Conservation (phyloP, 2,888 invertebrate species). For the Agriotes lineatus region DNA sequence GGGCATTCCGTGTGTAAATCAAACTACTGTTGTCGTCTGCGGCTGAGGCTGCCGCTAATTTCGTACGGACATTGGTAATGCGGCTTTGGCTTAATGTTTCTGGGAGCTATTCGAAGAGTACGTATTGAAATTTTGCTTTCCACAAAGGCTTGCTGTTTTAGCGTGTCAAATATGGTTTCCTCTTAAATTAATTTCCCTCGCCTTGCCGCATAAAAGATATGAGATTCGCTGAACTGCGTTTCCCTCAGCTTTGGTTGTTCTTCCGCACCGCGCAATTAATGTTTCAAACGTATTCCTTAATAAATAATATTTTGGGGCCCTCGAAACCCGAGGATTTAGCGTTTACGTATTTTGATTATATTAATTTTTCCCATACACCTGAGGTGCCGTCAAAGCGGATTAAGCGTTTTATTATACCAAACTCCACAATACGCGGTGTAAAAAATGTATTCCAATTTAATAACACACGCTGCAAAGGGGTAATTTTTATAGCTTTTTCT, state of each 20-base stretch:
- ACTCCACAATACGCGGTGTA: background rate
- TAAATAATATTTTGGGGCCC: background rate
- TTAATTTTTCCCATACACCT: background rate
- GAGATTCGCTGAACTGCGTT: conserved; percentile 19
- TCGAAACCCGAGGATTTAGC: background rate
- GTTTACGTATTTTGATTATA: conserved; percentile 3
- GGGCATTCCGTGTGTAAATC: background rate
- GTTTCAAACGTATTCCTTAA: conserved; percentile 12
- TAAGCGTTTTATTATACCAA: background rate
- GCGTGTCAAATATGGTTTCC: background rate
- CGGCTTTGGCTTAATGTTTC: too few species aligned
- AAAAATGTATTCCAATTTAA: background rate
- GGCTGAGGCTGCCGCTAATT: too few species aligned
- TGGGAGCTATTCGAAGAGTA: too few species aligned
- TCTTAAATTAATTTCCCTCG: conserved; percentile 11
- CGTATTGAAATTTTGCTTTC: too few species aligned
- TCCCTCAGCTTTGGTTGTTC: conserved; percentile 1
- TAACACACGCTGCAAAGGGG: too few species aligned
- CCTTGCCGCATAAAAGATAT: background rate
- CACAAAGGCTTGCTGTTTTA: background rate
- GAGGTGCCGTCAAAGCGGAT: background rate
- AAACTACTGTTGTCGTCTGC: too few species aligned
- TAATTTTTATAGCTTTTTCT: too few species aligned
- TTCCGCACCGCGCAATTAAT: conserved; percentile 8
- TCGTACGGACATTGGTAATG: too few species aligned